phyloP scores from a whole-genome alignment of 2,888 invertebrate genomes.

The Anorthoa munda region DNA sequence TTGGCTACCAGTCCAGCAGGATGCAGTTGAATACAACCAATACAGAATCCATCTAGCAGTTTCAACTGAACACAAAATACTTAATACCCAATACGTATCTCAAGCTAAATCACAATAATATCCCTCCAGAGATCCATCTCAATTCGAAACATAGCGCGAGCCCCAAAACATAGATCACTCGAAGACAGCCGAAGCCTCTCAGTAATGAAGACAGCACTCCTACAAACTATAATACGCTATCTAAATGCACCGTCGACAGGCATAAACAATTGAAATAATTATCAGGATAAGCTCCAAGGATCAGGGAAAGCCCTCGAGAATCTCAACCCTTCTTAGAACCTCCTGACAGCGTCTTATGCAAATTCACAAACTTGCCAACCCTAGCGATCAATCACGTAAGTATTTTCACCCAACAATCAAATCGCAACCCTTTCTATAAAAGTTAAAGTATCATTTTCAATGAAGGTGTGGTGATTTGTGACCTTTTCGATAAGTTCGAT shows the following conservation, averaged over 20 bases:
- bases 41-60: conserved; percentile 1
- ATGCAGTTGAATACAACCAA: neutral
- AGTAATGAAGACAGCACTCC: conserved; percentile 87
- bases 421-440: conserved; percentile 22
- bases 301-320: conserved; percentile 88
- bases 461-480: conserved; percentile 44
- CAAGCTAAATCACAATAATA: conserved; percentile 72
- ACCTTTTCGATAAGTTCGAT: conserved; percentile 61
- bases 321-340: conserved; percentile 88
- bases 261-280: conserved; percentile 91
- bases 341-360: conserved; percentile 89
- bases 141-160: conserved; percentile 74
- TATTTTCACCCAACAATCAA: conserved; percentile 21
- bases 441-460: conserved; percentile 57
- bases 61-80: conserved; percentile 30
- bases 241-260: conserved; percentile 90
- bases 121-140: conserved; percentile 78
- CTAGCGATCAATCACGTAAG: conserved; percentile 63
- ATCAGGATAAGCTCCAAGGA: conserved; percentile 90
- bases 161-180: conserved; percentile 83
- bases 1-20: too few species aligned
- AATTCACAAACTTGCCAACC: conserved; percentile 85
- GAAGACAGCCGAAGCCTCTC: conserved; percentile 78
- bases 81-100: conserved; percentile 46
- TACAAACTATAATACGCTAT: conserved; percentile 90